Base-by-base conservation (phyloP, 2,888 invertebrate species). In the Chaetogeoica ovagalla region DNA sequence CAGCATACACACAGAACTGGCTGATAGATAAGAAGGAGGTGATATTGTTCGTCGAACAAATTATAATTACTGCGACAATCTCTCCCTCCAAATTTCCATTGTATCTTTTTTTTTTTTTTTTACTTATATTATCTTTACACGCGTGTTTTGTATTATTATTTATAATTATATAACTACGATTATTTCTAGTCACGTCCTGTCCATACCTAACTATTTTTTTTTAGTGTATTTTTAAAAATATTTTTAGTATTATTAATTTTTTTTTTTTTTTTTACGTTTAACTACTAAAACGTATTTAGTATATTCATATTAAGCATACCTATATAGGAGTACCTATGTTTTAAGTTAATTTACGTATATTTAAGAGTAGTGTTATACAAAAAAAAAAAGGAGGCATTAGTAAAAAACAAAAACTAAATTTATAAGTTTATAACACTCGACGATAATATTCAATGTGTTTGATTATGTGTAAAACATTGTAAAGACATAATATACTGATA, bases 141-240 rank as follows among this genome's bases (percentile, higher is more conserved):
- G 30, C 7, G 15, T 48, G n/a, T 66, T 21, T 48, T 48, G 15
- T 48, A 48, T 48, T 48, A 66, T 66, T 37, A 17, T 23, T 15
- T 30, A 37, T 37, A 19, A 48, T 43, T 43, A 48, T 60, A 60
- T 39, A 43, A 17, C 2, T 48, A 48, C 48, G 48, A 60, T 60
- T 71, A 71, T 71, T 71, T 71, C 72, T 72, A 72, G 72, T 72
- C 72, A 72, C 71, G 39, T 60, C 48, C 48, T 48, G 43, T 72
- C 71, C n/a, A 43, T 72, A 71, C 70, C 23, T 48, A 48, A 48
- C 48, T 43, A 55, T 57, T 65, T 74, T 66, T 74, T 66, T n/a
- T 48, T 39, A 23, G 30, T 30, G 30, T 30, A 30, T 30, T 30
- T 30, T 30, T 30, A 30, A 30, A 30, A 30, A 30, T 2, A 30